Base-by-base conservation (phyloP, 2,888 invertebrate species). In the Elegia similella region DNA sequence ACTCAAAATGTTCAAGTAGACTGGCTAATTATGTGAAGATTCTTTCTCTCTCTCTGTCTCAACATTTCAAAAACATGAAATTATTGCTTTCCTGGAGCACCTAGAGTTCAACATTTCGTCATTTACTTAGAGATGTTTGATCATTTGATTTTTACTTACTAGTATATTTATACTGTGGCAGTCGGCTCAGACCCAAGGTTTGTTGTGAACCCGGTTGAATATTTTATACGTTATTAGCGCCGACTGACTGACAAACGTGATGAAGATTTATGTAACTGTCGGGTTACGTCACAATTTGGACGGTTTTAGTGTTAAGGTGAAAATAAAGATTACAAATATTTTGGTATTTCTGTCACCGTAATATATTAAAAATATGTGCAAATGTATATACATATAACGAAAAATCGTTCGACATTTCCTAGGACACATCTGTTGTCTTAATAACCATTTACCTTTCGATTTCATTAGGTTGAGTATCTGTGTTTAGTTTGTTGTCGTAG, bases 181-280 rank as follows among this genome's bases (percentile, higher is more conserved):
- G 70, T 65, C 70, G 78, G 80, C 80, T 79, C 73, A 73, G 72
- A 64, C 50, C 62, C 64, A 50, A 50, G 50, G 50, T 50, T 50
- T 50, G 50, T 50, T 13, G 50, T 16, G 50, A 50, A 68, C 66
- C 69, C 67, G 70, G 72, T 67, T 73, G 88, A 84, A 88, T 88
- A 77, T 82, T 80, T 86, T 84, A 86, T 84, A 75, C 72, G 65
- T 68, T 82, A 82, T 84, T 81, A 82, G 76, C 76, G 78, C 75
- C 38, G 60, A 55, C 60, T 7, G 72, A 71, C 66, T 75, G 56
- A 67, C 72, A 75, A 73, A 72, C 61, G 64, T 58, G 53, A 60
- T 59, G 43, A 44, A 23, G 50, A 55, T 47, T 55, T 34, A 50
- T 50, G 50, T 50, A 34, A 50, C 50, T 30, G 50, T 50, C 17